Evolutionary conservation across 2,113 vertebrate species (phyloP).

Genomic region (Irena cyanogastra): DNA sequence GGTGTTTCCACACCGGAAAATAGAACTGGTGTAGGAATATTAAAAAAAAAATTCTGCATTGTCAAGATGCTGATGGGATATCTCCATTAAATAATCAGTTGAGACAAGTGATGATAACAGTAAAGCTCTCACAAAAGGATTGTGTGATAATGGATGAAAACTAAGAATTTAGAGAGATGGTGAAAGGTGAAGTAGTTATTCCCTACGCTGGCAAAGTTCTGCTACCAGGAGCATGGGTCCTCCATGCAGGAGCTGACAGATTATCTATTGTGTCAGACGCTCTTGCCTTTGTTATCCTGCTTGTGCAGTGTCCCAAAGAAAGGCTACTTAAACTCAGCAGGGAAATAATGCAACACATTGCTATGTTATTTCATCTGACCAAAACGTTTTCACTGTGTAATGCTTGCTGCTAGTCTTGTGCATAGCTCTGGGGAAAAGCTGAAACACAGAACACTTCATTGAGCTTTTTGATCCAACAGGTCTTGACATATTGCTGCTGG

Average conservation of each 20-base stretch:
- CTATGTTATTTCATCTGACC: not conserved
- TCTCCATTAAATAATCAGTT: not conserved
- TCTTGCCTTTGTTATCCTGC: not conserved
- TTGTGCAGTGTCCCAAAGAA: not conserved
- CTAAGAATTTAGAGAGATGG: not conserved
- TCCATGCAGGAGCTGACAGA: not conserved
- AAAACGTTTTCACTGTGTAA: not conserved
- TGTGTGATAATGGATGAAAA: not conserved
- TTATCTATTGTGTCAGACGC: not conserved
- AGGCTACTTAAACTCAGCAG: not conserved
- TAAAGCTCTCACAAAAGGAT: not conserved
- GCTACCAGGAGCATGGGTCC: not conserved
- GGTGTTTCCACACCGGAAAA: not conserved
- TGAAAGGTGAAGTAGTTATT: not conserved
- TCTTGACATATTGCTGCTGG: conserved; percentile 2
- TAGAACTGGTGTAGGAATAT: not conserved
- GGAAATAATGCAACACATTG: not conserved
- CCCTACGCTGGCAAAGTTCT: not conserved
- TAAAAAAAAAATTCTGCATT: not conserved
- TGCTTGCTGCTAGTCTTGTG: not conserved
- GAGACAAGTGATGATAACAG: not conserved
- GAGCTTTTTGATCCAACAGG: not conserved
- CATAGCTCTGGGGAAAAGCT: not conserved
- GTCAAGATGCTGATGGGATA: not conserved
- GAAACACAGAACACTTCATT: not conserved